Evolutionary conservation across 1,140 invertebrate genomes (phyloP), one percentile per base, ranked within the genome.

Genomic region (Octopus bimaculoides): DNA sequence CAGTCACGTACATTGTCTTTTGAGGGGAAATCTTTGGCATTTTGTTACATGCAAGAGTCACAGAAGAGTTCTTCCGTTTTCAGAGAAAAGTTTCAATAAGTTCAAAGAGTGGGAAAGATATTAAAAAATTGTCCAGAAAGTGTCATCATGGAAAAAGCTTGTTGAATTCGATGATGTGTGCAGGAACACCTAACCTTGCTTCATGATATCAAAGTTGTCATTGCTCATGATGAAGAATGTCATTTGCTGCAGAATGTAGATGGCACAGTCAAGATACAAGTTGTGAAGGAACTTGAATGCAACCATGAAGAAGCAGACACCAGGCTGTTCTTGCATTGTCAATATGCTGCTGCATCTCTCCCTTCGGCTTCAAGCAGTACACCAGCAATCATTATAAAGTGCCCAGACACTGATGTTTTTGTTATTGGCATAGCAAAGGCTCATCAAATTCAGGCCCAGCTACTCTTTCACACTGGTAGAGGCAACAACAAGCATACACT

Each of bases 261-360:
- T 69, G 66, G 20, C 20, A 69, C 4, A 6, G 12, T 14, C 5
- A 69, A n/a, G 4, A 69, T 12, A 20, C 4, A n/a, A 69, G 66
- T 77, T 56, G 74, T 77, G 26, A 55, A 54, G 4, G 52, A 54
- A 5, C 75, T 80, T 14, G 17, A 4, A 20, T 77, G 53, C 74
- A 54, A 61, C 26, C 79, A 80, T 26, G 74, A 80, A 66, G 79
- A 77, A 66, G 79, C 79, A 4, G 79, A 80, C 26, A 80, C 79
- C 4, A 14, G 79, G 52, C 17, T 80, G 12, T 61, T 77, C 14
- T 61, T 80, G 10, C 79, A 80, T 76, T 53, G 53, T 54, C 7
- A 26, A 10, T 71, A 77, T 80, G 74, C 79, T 6, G 55, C 54
- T 54, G n/a, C n/a, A n/a, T n/a, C n/a, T n/a, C n/a, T n/a, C n/a